phyloP scores from a whole-genome alignment of 2,888 invertebrate species.

The Danaus chrysippus region DNA sequence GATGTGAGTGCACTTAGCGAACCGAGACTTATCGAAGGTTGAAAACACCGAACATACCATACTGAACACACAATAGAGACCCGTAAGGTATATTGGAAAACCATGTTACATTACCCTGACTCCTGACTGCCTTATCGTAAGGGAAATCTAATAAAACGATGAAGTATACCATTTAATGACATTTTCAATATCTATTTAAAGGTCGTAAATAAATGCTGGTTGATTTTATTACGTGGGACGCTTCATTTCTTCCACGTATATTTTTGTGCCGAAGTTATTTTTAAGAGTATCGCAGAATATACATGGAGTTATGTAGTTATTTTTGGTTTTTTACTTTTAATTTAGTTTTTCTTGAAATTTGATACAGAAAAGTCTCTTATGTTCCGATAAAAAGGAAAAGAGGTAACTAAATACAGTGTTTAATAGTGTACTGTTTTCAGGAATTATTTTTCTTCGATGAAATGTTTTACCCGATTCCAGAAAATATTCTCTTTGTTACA shows the following conservation, averaged over 20 bases:
- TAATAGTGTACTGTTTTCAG: too few relatives aligned
- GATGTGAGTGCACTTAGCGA: slow-evolving; percentile 34
- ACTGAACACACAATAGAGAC: slow-evolving; percentile 24
- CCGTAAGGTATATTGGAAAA: slow-evolving; percentile 42
- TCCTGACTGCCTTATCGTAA: slow-evolving; percentile 23
- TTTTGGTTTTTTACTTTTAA: too few relatives aligned
- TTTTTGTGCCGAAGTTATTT: not conserved
- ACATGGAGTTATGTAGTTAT: too few relatives aligned
- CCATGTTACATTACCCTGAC: slow-evolving; percentile 36
- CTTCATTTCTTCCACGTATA: slow-evolving; percentile 3
- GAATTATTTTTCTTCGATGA: too few relatives aligned
- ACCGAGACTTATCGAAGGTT: slow-evolving; percentile 14
- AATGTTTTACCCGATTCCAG: too few relatives aligned
- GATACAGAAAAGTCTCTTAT: too few relatives aligned
- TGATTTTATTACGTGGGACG: not conserved
- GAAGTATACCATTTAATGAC: slow-evolving; percentile 24
- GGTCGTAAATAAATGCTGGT: slow-evolving; percentile 7
- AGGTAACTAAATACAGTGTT: too few relatives aligned
- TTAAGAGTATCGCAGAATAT: not conserved
- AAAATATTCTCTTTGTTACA: too few relatives aligned
- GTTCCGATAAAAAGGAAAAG: too few relatives aligned
- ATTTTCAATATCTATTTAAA: slow-evolving; percentile 17
- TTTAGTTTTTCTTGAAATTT: too few relatives aligned
- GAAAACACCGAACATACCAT: slow-evolving; percentile 20
- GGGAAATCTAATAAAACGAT: slow-evolving; percentile 26